Evolutionary conservation across 2,888 invertebrate genomes (phyloP).

Genomic region (Mystacides longicornis): DNA sequence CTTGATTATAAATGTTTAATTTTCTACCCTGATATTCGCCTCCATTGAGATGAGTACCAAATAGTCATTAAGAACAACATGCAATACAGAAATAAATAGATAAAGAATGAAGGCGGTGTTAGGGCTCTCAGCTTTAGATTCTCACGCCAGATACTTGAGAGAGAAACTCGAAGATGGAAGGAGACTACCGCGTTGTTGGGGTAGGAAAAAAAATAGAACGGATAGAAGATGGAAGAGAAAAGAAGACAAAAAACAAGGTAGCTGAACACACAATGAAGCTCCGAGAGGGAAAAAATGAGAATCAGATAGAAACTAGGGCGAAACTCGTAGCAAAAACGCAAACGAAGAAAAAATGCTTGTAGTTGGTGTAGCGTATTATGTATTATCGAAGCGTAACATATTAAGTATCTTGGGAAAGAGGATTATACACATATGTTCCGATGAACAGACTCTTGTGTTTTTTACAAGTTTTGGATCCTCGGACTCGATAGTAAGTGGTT

Average conservation of each 20-base stretch:
- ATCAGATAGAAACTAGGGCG: conserved; percentile 1
- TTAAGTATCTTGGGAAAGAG: too few species aligned
- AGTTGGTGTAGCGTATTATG: too few species aligned
- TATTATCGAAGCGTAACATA: too few species aligned
- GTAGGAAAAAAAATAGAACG: not conserved
- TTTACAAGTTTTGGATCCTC: too few species aligned
- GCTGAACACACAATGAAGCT: not conserved
- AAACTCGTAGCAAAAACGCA: not conserved
- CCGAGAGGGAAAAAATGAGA: not conserved
- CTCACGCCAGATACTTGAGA: not conserved
- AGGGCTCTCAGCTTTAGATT: not conserved
- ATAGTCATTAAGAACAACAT: not conserved
- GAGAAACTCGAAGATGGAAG: not conserved
- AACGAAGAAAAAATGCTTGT: not conserved
- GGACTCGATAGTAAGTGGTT: too few species aligned
- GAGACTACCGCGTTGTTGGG: not conserved
- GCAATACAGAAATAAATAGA: not conserved
- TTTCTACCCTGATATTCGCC: too few species aligned
- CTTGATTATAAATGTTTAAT: too few species aligned
- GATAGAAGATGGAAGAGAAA: not conserved
- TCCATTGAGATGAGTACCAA: too few species aligned
- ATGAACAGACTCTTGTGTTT: too few species aligned
- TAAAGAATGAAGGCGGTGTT: not conserved
- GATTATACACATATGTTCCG: too few species aligned
- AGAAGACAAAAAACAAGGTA: not conserved